These are phyloP conservation scores for Fistularia commersonii DNA, from an alignment of 2,797 vertebrate species.

Conservation along the genomic window DNA sequence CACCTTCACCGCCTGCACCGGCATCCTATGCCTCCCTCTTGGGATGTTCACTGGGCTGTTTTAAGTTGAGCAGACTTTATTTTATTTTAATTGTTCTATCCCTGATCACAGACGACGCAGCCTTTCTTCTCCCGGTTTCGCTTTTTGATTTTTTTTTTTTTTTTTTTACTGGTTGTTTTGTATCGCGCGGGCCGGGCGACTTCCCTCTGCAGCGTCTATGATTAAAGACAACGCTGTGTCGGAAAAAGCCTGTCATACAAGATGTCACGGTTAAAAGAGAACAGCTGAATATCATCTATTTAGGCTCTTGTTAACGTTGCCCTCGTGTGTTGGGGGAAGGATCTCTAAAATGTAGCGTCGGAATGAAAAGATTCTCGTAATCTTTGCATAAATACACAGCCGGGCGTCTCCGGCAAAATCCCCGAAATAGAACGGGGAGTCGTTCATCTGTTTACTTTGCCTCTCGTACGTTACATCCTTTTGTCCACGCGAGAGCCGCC, in stretches of 20 bases:
- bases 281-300: slow-evolving; percentile 20
- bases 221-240: slow-evolving; percentile 43
- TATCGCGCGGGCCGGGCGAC: slow-evolving; percentile 23
- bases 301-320: slow-evolving; percentile 17
- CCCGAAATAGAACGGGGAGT: slow-evolving; percentile 20
- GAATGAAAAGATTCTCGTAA: slow-evolving; percentile 1
- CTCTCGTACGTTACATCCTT: slow-evolving; percentile 42
- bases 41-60: slow-evolving; percentile 58
- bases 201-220: slow-evolving; percentile 37
- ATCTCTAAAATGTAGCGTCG: slow-evolving; percentile 13
- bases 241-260: slow-evolving; percentile 31
- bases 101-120: slow-evolving; percentile 50
- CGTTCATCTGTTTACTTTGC: slow-evolving; percentile 35
- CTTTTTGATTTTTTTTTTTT: no score
- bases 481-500: slow-evolving; percentile 25
- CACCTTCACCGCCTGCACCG: slow-evolving; percentile 58
- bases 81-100: slow-evolving; percentile 74
- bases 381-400: slow-evolving; percentile 28
- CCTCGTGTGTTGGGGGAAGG: slow-evolving; percentile 3
- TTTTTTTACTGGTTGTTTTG: slow-evolving; percentile 49
- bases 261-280: slow-evolving; percentile 28
- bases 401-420: slow-evolving; percentile 13
- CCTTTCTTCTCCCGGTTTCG: slow-evolving; percentile 54
- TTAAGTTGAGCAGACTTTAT: slow-evolving; percentile 69
- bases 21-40: slow-evolving; percentile 58